Percentiles rank a stretch among this genome's conserved stretches.
Evolutionary conservation across 2,888 invertebrate genomes (phyloP).

Genomic region (Scelioninae gen. 1): DNA sequence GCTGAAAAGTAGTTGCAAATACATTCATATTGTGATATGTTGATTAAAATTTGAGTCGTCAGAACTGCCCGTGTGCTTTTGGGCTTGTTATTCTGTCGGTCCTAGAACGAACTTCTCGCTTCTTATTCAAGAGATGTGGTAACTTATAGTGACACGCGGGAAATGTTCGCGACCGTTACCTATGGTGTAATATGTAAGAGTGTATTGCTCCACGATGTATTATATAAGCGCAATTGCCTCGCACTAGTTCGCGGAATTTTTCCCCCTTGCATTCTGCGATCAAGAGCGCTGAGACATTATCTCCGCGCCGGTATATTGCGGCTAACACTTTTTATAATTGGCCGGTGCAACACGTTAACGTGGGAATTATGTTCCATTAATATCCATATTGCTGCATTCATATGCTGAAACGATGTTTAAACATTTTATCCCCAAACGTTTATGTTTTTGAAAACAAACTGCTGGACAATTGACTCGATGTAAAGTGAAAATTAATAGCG

Average conservation of each 20-base stretch:
- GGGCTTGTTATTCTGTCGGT: conserved; percentile 13
- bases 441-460: not conserved
- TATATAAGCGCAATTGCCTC: conserved; percentile 65
- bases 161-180: conserved; percentile 70
- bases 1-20: conserved; percentile 31
- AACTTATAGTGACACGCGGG: conserved; percentile 69
- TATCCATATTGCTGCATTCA: conserved; percentile 35
- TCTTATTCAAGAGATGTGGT: conserved; percentile 65
- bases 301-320: conserved; percentile 29
- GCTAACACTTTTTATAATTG: conserved; percentile 48
- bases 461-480: not conserved
- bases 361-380: conserved; percentile 53
- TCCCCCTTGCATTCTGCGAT: conserved; percentile 51
- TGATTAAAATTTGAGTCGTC: conserved; percentile 50
- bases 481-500: too few species aligned
- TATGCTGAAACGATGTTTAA: not conserved
- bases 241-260: conserved; percentile 68
- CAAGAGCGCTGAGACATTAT: conserved; percentile 61
- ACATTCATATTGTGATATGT: conserved; percentile 29
- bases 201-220: conserved; percentile 66
- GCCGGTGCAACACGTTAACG: conserved; percentile 51
- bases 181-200: conserved; percentile 70
- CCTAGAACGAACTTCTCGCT: conserved; percentile 17
- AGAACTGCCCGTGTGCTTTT: conserved; percentile 34
- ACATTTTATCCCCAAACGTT: conserved; percentile 7